These are phyloP conservation scores for Xestia sexstrigata DNA, from an alignment of 2,888 invertebrate species.

Conservation along the genomic window DNA sequence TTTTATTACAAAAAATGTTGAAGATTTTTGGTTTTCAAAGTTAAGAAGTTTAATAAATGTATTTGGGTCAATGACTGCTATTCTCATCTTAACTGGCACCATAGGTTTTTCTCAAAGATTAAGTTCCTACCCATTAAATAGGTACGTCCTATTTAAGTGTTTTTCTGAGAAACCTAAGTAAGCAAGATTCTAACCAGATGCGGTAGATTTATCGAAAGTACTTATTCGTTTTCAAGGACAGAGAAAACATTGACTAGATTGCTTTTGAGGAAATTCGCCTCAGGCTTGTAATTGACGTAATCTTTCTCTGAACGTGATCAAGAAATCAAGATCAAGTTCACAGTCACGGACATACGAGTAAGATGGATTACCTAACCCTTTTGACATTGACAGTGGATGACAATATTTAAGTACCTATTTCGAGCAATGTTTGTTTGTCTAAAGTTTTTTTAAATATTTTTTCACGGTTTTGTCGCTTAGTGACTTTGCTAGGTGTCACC, in stretches of 20 bases:
- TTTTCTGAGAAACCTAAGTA: background rate
- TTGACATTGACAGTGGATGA: background rate
- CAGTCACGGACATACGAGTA: too few species aligned
- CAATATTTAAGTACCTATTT: too few species aligned
- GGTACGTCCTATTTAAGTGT: background rate
- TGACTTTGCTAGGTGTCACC: too few species aligned
- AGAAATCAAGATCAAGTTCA: slow-evolving; percentile 17
- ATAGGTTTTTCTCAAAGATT: background rate
- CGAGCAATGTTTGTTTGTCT: too few species aligned
- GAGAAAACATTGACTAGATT: background rate
- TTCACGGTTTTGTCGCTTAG: too few species aligned
- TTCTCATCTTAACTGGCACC: too few species aligned
- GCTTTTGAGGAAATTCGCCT: background rate
- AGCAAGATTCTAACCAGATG: background rate
- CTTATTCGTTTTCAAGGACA: slow-evolving; percentile 7
- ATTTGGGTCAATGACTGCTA: too few species aligned
- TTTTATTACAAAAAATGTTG: too few species aligned
- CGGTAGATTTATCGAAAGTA: background rate
- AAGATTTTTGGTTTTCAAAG: too few species aligned
- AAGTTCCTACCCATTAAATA: background rate
- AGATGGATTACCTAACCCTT: background rate
- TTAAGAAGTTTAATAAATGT: too few species aligned
- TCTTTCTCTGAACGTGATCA: background rate
- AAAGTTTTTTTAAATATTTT: too few species aligned
- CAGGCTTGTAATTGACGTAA: background rate